phyloP scores from a whole-genome alignment of 2,113 vertebrate species.

The Mesocricetus auratus region DNA sequence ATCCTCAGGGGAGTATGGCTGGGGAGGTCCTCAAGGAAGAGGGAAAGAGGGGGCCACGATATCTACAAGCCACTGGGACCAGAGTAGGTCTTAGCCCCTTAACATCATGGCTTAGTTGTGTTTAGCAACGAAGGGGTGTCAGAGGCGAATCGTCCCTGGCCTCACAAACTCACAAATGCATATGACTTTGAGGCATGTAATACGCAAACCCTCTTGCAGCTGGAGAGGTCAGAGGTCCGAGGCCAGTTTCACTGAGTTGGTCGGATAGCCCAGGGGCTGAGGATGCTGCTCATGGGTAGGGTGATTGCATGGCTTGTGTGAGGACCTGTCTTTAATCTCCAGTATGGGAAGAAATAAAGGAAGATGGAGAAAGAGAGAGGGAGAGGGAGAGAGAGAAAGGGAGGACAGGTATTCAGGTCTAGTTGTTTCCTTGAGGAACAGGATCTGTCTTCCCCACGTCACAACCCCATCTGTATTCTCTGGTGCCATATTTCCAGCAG shows the following conservation, averaged over 20 bases:
- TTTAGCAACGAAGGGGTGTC: neutral
- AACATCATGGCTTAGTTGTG: neutral
- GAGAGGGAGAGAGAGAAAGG: neutral
- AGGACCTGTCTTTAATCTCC: neutral
- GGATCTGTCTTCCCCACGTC: neutral
- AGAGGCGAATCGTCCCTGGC: neutral
- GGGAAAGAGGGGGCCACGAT: neutral
- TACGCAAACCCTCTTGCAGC: neutral
- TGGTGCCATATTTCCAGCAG: neutral
- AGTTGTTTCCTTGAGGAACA: neutral
- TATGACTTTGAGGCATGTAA: too few species aligned
- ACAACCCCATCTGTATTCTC: rapidly evolving
- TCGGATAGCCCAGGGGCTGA: neutral
- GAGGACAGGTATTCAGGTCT: neutral
- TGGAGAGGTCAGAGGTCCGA: neutral
- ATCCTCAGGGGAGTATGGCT: neutral
- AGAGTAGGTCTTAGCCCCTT: neutral
- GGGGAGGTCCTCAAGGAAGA: neutral
- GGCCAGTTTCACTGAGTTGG: neutral
- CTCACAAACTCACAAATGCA: neutral
- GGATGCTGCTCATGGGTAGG: neutral
- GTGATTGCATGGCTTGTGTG: too few species aligned
- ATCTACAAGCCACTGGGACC: neutral
- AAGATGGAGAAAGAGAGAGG: neutral
- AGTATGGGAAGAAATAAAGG: neutral